Evolutionary conservation across 92 coral and sea anemone species (phyloP).

Genomic region (Zoanthus gigantus): DNA sequence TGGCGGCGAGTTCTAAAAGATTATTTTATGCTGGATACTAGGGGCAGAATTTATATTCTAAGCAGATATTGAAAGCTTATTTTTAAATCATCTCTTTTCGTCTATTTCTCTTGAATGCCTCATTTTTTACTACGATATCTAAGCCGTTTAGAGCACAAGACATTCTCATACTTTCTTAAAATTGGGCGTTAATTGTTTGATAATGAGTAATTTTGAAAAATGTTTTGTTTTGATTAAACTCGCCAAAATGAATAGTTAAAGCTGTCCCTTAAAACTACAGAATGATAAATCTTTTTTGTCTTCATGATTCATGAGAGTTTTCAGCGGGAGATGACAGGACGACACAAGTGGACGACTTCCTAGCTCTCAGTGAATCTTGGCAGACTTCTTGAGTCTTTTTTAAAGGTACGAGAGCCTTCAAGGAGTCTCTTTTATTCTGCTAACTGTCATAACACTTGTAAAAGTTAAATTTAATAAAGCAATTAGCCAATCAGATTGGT

Average conservation of each 20-base stretch:
- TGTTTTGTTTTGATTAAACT: conserved; percentile 46
- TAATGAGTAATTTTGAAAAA: conserved; percentile 60
- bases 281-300: conserved; percentile 38
- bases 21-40: background rate
- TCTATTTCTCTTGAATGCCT: background rate
- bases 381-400: background rate
- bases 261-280: conserved; percentile 49
- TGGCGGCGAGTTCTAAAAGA: conserved; percentile 40
- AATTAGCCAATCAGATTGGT: conserved; percentile 30
- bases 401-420: background rate
- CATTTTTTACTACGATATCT: background rate
- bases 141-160: conserved; percentile 10
- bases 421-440: conserved; percentile 39
- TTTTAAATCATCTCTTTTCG: background rate
- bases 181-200: conserved; percentile 52
- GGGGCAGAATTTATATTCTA: background rate
- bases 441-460: conserved; percentile 43
- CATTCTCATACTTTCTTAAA: conserved; percentile 49
- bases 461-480: conserved; percentile 35
- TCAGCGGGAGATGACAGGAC: conserved; percentile 39
- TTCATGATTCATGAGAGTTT: conserved; percentile 27
- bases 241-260: conserved; percentile 39
- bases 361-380: background rate
- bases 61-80: background rate
- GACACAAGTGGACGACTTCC: background rate